phyloP scores from a whole-genome alignment of 2,888 invertebrate species.

The Ecdyonurus torrentis region DNA sequence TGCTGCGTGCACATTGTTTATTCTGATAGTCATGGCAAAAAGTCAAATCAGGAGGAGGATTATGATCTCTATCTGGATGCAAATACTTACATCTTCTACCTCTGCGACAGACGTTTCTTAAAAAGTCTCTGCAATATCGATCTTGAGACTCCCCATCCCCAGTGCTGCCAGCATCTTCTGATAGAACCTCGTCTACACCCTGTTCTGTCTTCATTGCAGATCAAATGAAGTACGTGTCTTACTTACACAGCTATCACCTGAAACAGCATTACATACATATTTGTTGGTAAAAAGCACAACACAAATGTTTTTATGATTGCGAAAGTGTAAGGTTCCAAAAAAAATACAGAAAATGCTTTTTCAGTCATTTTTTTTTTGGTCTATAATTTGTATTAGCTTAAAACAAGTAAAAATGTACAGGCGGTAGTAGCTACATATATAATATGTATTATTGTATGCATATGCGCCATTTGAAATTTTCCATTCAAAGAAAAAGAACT shows the following conservation, averaged over 20 bases:
- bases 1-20: conserved; percentile 50
- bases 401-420: too few species aligned
- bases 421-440: too few species aligned
- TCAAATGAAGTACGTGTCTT: not conserved
- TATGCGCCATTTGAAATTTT: too few species aligned
- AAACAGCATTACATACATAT: too few species aligned
- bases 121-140: conserved; percentile 40
- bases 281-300: too few species aligned
- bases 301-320: too few species aligned
- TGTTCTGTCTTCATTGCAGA: not conserved
- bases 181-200: not conserved
- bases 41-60: conserved; percentile 20
- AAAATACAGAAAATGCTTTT: too few species aligned
- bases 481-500: too few species aligned
- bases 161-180: not conserved
- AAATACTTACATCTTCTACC: conserved; percentile 39
- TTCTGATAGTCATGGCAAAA: conserved; percentile 53
- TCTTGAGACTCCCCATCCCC: conserved; percentile 19
- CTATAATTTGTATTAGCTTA: too few species aligned
- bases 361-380: too few species aligned
- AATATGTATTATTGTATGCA: too few species aligned
- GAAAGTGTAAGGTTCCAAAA: too few species aligned
- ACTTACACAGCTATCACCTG: not conserved
- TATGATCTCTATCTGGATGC: conserved; percentile 26
- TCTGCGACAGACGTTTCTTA: conserved; percentile 39